phyloP scores from a whole-genome alignment of 2,797 vertebrate genomes.

The Scyliorhinus canicula region DNA sequence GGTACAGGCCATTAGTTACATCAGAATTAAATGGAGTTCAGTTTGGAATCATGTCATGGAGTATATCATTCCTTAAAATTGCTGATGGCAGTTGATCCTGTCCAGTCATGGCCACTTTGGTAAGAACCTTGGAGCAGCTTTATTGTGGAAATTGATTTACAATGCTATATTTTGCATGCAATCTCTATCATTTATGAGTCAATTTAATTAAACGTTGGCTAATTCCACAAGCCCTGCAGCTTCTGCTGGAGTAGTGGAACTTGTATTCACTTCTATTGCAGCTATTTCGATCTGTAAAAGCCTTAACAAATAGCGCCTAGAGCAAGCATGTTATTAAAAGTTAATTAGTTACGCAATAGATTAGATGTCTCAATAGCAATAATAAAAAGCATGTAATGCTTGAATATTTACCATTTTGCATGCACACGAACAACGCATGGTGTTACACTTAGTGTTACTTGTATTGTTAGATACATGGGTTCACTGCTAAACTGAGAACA shows the following conservation, averaged over 20 bases:
- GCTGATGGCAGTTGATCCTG: constrained; percentile 1
- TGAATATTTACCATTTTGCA: background rate
- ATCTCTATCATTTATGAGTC: constrained; percentile 38
- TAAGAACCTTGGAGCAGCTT: background rate
- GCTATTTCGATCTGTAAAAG: constrained; percentile 28
- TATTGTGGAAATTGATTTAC: constrained; percentile 42
- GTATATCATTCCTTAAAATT: background rate
- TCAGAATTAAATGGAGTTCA: background rate
- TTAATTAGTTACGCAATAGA: constrained; percentile 19
- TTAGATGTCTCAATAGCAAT: background rate
- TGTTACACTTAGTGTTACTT: background rate
- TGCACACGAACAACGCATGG: background rate
- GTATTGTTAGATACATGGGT: background rate
- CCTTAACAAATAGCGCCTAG: background rate
- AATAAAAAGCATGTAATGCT: background rate
- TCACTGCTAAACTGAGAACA: background rate
- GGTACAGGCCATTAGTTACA: background rate
- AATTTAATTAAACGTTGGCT: constrained; percentile 41
- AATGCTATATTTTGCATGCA: constrained; percentile 34
- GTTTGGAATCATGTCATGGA: background rate
- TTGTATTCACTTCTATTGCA: background rate
- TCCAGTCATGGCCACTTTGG: background rate
- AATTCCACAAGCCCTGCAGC: constrained; percentile 30
- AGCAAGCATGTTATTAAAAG: constrained; percentile 4
- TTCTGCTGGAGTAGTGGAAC: background rate